Conservation (phyloP, 2,797 vertebrate species). For the Neosalanx taihuensis region DNA sequence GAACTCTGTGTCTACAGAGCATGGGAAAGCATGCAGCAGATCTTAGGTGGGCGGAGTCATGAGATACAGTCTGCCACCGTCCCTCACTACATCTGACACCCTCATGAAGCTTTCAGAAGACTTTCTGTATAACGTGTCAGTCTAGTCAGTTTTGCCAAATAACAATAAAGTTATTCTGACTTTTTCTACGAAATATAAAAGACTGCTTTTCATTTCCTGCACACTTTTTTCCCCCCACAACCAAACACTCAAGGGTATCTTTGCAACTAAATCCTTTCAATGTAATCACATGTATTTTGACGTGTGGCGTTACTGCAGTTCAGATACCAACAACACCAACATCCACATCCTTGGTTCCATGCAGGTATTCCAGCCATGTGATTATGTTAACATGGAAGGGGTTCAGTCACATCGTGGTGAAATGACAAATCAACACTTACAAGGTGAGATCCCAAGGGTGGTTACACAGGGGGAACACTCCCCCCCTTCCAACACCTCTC, state of each 20-base stretch:
- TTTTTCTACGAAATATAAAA: neutral
- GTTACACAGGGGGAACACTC: neutral
- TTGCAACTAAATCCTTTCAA: too few relatives aligned
- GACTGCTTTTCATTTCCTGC: too few relatives aligned
- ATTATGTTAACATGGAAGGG: neutral
- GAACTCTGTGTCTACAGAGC: neutral
- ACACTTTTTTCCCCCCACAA: too few relatives aligned
- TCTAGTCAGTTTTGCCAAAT: slow-evolving; percentile 12
- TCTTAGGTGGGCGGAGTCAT: neutral
- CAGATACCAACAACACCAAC: too few relatives aligned
- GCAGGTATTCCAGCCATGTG: too few relatives aligned
- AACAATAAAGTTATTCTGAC: too few relatives aligned
- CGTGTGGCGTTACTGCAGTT: too few relatives aligned
- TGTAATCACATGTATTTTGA: too few relatives aligned
- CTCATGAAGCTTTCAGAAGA: neutral
- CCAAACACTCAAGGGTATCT: too few relatives aligned
- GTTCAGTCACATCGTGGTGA: slow-evolving; percentile 6
- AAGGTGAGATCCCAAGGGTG: slow-evolving; percentile 6
- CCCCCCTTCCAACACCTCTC: neutral
- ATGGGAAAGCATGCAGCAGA: neutral
- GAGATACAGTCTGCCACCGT: neutral
- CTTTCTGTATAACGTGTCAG: neutral
- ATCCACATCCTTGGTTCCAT: too few relatives aligned
- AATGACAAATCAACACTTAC: slow-evolving; percentile 17
- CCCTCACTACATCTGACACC: neutral